A percentile compares a stretch with the other conserved stretches of the same genome.
Conservation (phyloP, 1,140 invertebrate genomes). For the Leptopilina clavipes region DNA sequence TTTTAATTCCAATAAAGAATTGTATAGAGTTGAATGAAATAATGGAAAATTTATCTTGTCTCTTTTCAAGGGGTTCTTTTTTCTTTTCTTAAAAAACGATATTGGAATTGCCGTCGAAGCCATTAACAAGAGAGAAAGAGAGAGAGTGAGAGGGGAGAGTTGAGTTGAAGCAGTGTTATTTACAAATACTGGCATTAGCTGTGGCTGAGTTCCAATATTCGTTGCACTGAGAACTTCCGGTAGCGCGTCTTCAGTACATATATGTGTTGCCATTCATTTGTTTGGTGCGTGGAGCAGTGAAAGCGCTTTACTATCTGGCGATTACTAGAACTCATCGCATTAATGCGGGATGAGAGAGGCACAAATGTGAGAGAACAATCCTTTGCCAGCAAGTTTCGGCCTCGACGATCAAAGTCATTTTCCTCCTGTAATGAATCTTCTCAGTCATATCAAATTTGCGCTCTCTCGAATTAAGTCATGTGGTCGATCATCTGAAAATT, state of each 20-base stretch:
- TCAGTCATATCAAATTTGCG: constrained; percentile 1
- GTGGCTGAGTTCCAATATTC: constrained; percentile 15
- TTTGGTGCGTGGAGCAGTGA: background rate
- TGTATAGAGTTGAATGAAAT: too few relatives aligned
- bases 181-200: background rate
- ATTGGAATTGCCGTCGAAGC: background rate
- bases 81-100: background rate
- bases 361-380: constrained; percentile 13
- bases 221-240: background rate
- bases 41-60: background rate
- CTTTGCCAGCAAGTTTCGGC: constrained; percentile 18
- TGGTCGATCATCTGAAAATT: background rate
- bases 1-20: too few relatives aligned
- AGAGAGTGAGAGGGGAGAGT: too few relatives aligned
- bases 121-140: background rate
- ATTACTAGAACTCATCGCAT: constrained; percentile 4
- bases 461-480: background rate
- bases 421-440: constrained; percentile 8
- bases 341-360: constrained; percentile 15
- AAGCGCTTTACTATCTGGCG: background rate
- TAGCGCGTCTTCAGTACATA: background rate
- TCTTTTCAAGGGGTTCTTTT: background rate
- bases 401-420: constrained; percentile 15
- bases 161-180: background rate
- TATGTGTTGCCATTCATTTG: background rate